Percentiles rank a stretch among this genome's conserved stretches.
Evolutionary conservation across 2,797 vertebrate genomes (phyloP).

Genomic region (Rhodeus uyekii): DNA sequence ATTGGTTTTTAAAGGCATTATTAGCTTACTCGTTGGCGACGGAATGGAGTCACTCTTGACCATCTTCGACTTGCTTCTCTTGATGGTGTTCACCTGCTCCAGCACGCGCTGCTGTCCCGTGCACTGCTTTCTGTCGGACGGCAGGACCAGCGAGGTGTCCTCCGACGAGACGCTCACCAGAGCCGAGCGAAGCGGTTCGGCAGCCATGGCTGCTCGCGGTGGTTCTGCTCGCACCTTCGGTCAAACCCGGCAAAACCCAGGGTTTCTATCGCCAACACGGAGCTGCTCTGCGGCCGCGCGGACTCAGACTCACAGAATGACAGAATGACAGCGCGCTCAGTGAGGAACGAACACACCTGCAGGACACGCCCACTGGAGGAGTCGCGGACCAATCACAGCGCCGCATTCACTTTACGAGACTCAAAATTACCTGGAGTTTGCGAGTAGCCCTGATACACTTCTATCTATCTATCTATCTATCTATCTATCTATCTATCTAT

Average conservation of each 20-base stretch:
- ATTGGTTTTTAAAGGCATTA: too few species aligned
- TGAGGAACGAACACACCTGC: background rate
- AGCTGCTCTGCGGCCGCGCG: accelerated
- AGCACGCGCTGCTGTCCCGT: slow-evolving; percentile 72
- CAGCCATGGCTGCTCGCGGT: slow-evolving; percentile 51
- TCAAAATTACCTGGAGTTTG: too few species aligned
- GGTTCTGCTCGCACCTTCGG: background rate
- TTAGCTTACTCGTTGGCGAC: slow-evolving; percentile 67
- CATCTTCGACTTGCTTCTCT: slow-evolving; percentile 67
- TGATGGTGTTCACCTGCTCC: slow-evolving; percentile 73
- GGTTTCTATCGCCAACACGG: background rate
- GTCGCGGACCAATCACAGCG: background rate
- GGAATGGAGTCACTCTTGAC: slow-evolving; percentile 45
- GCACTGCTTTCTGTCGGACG: slow-evolving; percentile 67
- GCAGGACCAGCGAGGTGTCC: slow-evolving; percentile 78
- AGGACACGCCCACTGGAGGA: background rate
- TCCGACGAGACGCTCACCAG: slow-evolving; percentile 49
- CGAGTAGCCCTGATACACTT: too few species aligned
- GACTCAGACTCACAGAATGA: too few species aligned
- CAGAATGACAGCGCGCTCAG: background rate
- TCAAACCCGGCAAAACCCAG: too few species aligned
- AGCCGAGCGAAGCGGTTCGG: slow-evolving; percentile 69
- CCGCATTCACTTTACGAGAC: too few species aligned
- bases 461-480: too few species aligned
- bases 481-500: too few species aligned